A percentile compares a stretch with the other conserved stretches of the same genome.
phyloP scores from a whole-genome alignment of 2,797 vertebrate species.

The Eupleurogrammus muticus region DNA sequence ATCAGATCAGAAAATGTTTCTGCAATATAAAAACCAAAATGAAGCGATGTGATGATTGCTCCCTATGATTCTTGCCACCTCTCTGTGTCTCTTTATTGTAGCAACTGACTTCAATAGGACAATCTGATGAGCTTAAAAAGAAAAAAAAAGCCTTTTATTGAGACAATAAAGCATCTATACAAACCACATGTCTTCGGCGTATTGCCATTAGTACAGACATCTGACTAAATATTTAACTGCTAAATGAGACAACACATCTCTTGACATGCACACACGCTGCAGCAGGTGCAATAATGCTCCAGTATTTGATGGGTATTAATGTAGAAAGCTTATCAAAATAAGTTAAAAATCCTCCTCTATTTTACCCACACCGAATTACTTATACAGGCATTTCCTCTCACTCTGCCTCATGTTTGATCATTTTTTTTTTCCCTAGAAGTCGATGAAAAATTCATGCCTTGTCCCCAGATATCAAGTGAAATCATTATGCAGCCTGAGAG shows the following conservation, averaged over 20 bases:
- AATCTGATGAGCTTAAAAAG: not conserved
- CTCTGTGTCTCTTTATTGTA: not conserved
- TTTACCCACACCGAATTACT: constrained; percentile 36
- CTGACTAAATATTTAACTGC: not conserved
- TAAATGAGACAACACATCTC: not conserved
- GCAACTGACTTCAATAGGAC: not conserved
- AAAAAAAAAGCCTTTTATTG: not conserved
- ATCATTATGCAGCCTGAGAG: constrained; percentile 48
- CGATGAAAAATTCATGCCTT: constrained; percentile 57
- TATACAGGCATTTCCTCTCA: constrained; percentile 35
- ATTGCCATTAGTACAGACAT: not conserved
- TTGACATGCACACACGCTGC: not conserved
- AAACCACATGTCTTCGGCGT: not conserved
- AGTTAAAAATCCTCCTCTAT: constrained; percentile 21
- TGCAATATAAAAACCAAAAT: not conserved
- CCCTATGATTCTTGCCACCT: not conserved
- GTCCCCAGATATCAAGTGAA: constrained; percentile 40
- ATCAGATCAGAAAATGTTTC: not conserved
- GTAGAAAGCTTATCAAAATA: constrained; percentile 24
- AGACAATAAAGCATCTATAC: too few relatives aligned
- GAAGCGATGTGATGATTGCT: not conserved
- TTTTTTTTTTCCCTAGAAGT: constrained; percentile 34
- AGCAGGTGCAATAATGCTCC: not conserved
- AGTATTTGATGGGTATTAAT: constrained; percentile 17
- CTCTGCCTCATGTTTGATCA: constrained; percentile 44